A percentile compares a stretch with the other conserved stretches of the same genome.
Conservation (phyloP, 2,888 invertebrate genomes). For the Notodonta dromedarius region DNA sequence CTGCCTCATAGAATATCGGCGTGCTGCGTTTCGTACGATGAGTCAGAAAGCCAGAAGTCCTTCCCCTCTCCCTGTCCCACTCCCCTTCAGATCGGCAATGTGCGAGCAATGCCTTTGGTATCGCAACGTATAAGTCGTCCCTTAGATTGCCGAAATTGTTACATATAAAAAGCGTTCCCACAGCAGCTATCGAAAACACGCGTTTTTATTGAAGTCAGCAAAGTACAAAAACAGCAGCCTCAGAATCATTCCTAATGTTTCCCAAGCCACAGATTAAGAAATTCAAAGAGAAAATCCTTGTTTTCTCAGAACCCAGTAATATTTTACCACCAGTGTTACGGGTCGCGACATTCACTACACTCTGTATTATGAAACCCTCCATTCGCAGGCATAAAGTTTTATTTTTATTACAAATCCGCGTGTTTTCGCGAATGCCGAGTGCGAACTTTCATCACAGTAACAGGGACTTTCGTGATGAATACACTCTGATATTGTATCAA, state of each 20-base stretch:
- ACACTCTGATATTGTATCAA: background rate
- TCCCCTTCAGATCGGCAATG: too few species aligned
- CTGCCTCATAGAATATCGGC: too few species aligned
- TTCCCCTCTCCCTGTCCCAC: too few species aligned
- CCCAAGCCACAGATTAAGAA: background rate
- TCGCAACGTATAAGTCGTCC: too few species aligned
- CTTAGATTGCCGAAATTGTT: too few species aligned
- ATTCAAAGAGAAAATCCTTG: background rate
- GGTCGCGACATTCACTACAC: slow-evolving; percentile 1
- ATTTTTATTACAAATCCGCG: slow-evolving; percentile 7
- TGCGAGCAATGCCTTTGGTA: too few species aligned
- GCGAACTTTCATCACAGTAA: slow-evolving; percentile 7
- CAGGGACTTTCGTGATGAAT: slow-evolving; percentile 5
- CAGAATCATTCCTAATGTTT: background rate
- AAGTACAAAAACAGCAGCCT: background rate
- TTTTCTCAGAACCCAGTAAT: background rate
- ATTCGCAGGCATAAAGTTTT: slow-evolving; percentile 3
- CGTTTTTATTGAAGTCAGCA: background rate
- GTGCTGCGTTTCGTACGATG: too few species aligned
- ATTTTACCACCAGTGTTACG: background rate
- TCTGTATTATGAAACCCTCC: background rate
- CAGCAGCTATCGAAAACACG: background rate
- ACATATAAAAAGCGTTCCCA: too few species aligned
- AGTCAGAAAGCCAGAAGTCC: too few species aligned
- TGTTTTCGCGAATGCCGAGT: slow-evolving; percentile 2